Conservation (phyloP, 2,888 invertebrate species). For the Sisyra nigra region DNA sequence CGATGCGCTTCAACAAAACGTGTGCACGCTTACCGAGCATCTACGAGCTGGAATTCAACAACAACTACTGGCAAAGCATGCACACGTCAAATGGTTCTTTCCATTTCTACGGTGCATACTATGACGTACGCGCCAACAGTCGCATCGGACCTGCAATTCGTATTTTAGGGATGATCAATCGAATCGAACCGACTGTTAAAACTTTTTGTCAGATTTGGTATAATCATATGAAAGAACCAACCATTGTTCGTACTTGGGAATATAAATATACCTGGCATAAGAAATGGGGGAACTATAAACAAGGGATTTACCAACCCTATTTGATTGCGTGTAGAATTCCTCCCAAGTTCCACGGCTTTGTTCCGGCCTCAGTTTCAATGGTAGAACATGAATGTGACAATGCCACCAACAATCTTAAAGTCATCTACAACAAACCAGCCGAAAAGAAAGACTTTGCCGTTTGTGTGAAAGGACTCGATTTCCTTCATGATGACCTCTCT, state of each 20-base stretch:
- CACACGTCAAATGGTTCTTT: slow-evolving; percentile 74
- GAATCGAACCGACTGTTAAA: slow-evolving; percentile 66
- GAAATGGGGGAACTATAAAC: slow-evolving; percentile 88
- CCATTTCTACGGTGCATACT: slow-evolving; percentile 78
- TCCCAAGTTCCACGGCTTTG: slow-evolving; percentile 45
- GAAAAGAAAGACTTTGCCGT: slow-evolving; percentile 69
- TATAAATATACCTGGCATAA: slow-evolving; percentile 91
- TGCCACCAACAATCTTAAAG: slow-evolving; percentile 68
- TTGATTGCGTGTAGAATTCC: slow-evolving; percentile 80
- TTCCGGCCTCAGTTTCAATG: slow-evolving; percentile 71
- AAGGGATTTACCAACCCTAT: slow-evolving; percentile 82
- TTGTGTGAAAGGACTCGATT: slow-evolving; percentile 88
- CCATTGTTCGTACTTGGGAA: slow-evolving; percentile 65
- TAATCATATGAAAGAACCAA: slow-evolving; percentile 66
- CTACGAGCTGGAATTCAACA: slow-evolving; percentile 84
- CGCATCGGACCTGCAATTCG: slow-evolving; percentile 69
- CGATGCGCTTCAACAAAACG: slow-evolving; percentile 47
- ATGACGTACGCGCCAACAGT: slow-evolving; percentile 64
- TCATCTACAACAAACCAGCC: slow-evolving; percentile 61
- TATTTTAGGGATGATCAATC: slow-evolving; percentile 61
- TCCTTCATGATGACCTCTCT: slow-evolving; percentile 79
- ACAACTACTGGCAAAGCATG: slow-evolving; percentile 84
- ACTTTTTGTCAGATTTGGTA: slow-evolving; percentile 86
- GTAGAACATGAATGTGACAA: slow-evolving; percentile 75
- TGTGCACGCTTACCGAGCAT: slow-evolving; percentile 78